A percentile compares a stretch with the other conserved stretches of the same genome.
Evolutionary conservation across 1,140 invertebrate species (phyloP).

Genomic region (Carcinoscorpius rotundicauda): DNA sequence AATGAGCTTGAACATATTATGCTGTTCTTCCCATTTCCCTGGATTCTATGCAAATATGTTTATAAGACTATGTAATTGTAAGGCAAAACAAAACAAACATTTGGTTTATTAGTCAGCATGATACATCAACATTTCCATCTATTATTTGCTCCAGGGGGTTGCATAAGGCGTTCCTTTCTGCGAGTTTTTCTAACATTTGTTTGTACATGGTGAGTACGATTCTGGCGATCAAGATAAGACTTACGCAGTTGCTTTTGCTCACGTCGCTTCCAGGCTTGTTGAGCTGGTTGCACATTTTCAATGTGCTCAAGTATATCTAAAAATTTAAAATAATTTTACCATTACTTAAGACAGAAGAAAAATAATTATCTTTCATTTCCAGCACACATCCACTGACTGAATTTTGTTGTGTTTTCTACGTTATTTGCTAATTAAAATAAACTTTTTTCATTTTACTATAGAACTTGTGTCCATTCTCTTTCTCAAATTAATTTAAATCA

Average conservation of each 20-base stretch:
- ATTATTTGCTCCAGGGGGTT: too few species aligned
- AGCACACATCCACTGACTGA: not conserved
- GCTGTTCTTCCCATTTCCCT: too few species aligned
- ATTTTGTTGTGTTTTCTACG: not conserved
- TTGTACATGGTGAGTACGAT: slow-evolving; percentile 14
- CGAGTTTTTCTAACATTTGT: not conserved
- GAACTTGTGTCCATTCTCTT: too few species aligned
- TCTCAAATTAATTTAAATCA: too few species aligned
- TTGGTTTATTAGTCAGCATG: too few species aligned
- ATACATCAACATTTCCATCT: too few species aligned
- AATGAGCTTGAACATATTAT: too few species aligned
- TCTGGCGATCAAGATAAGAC: slow-evolving; percentile 15
- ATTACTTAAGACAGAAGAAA: not conserved
- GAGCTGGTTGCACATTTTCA: slow-evolving; percentile 14
- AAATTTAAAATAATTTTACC: not conserved
- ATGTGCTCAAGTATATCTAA: slow-evolving; percentile 12
- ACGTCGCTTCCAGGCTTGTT: slow-evolving; percentile 12
- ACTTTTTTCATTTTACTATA: not conserved
- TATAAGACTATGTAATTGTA: too few species aligned
- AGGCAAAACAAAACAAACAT: too few species aligned
- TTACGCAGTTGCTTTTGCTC: slow-evolving; percentile 14
- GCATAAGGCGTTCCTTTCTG: too few species aligned
- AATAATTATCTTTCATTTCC: not conserved
- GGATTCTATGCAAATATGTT: too few species aligned
- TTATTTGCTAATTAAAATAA: not conserved